Evolutionary conservation across 2,113 vertebrate genomes (phyloP).

Genomic region (Solea solea): DNA sequence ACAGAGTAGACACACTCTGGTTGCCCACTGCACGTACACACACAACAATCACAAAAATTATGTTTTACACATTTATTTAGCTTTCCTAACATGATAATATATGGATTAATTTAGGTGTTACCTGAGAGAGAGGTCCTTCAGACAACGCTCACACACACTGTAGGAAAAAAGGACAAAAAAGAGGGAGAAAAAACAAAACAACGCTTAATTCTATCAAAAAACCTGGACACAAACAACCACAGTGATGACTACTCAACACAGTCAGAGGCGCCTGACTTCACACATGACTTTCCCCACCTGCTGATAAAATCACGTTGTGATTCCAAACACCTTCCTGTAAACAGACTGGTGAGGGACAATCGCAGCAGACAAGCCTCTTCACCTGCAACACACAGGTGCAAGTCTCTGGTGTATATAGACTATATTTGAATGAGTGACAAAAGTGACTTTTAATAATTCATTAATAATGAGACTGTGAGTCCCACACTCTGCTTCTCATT

Average conservation of each 20-base stretch:
- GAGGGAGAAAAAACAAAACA: background rate
- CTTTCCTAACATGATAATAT: background rate
- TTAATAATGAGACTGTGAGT: too few species aligned
- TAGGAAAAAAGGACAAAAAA: background rate
- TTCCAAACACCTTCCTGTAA: constrained; percentile 56
- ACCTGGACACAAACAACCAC: background rate
- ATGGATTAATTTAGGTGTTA: constrained; percentile 20
- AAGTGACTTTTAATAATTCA: background rate
- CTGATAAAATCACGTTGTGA: constrained; percentile 54
- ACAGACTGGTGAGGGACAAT: constrained; percentile 70
- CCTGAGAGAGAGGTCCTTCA: constrained; percentile 69
- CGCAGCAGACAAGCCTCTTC: constrained; percentile 73
- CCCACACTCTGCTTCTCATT: too few species aligned
- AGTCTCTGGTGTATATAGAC: background rate
- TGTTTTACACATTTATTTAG: background rate
- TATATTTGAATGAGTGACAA: background rate
- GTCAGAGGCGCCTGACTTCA: background rate
- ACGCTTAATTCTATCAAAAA: too few species aligned
- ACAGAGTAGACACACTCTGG: constrained; percentile 62
- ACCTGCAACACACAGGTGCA: constrained; percentile 46
- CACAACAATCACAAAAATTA: background rate
- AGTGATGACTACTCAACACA: background rate
- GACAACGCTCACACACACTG: constrained; percentile 69
- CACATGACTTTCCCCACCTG: constrained; percentile 42
- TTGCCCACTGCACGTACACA: constrained; percentile 43